Base-by-base conservation (phyloP, 2,888 invertebrate genomes). In the Leptopilina syphax region DNA sequence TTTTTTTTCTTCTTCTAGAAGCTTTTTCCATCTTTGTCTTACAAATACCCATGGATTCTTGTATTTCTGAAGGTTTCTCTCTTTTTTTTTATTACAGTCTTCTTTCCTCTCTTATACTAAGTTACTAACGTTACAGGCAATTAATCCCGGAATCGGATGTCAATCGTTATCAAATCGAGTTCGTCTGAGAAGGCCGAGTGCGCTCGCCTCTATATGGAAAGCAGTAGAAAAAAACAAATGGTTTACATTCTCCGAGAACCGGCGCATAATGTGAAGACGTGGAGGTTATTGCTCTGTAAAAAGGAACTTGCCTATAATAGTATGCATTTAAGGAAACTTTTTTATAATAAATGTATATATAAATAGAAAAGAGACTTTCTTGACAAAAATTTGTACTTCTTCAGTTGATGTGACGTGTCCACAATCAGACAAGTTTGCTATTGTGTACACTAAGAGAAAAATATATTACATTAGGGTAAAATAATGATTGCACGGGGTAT, bases 81-180 rank as follows among this genome's bases (percentile, higher is more conserved):
- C 60, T n/a, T 4, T 18, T 60, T 60, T 60, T 7, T n/a, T 13
- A 60, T n/a, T 4, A 5, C 57, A 7, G 9, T 63, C 77, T 76
- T 76, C 18, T 65, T 76, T 70, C 66, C 13, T 77, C 27, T 65
- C 24, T 65, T 27, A 65, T 77, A 63, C 76, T 41, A 70, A 63
- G 60, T 70, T 44, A 8, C 44, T 44, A 63, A 77, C 60, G 54
- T 57, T 73, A 44, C 60, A 67, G 76, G 76, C 84, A 82, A 83
- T 83, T 80, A 87, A 83, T 85, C 80, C 85, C 76, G 68, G 68
- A 82, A 83, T 84, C 82, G 84, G 84, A 85, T 82, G 80, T 81
- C 81, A 83, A 83, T 83, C 76, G 76, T 79, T 79, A 79, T 79
- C 79, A 50, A 76, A 67, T 76, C 79, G 57, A 57, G 76, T 76